phyloP scores from a whole-genome alignment of 1,140 invertebrate genomes.

The Proales similis region DNA sequence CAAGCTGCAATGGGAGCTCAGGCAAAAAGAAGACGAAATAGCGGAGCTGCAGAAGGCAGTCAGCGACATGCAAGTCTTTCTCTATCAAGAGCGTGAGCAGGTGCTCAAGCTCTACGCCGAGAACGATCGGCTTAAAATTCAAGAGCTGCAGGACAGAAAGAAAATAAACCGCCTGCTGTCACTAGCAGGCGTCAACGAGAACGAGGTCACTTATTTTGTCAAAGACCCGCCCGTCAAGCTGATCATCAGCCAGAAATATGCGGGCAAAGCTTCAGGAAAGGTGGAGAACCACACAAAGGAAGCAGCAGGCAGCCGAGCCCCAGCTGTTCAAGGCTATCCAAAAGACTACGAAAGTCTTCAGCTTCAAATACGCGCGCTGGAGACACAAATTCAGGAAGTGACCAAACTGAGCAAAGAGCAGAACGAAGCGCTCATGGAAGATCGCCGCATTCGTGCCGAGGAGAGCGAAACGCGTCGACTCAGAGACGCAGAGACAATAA shows the following conservation, averaged over 20 bases:
- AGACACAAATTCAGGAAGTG: conserved; percentile 51
- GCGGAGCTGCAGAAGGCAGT: conserved; percentile 53
- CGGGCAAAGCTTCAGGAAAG: background rate
- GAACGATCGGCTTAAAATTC: conserved; percentile 53
- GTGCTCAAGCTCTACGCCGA: conserved; percentile 52
- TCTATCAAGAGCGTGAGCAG: conserved; percentile 53
- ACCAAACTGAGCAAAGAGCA: conserved; percentile 50
- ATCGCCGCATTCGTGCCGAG: conserved; percentile 48
- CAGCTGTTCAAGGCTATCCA: conserved; percentile 42
- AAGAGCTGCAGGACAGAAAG: conserved; percentile 52
- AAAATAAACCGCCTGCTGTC: conserved; percentile 50
- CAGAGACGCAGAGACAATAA: conserved; percentile 51
- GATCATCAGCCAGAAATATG: conserved; percentile 46
- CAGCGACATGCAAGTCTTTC: conserved; percentile 53
- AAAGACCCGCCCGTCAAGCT: conserved; percentile 52
- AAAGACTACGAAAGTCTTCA: conserved; percentile 46
- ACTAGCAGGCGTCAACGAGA: conserved; percentile 44
- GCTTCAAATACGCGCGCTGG: conserved; percentile 48
- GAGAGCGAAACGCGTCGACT: conserved; percentile 48
- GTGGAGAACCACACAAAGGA: background rate
- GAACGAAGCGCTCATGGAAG: conserved; percentile 48
- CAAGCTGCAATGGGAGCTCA: conserved; percentile 48
- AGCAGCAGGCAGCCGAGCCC: background rate
- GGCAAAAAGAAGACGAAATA: conserved; percentile 52
- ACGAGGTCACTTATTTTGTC: conserved; percentile 53